Percentiles rank a stretch among this genome's conserved stretches.
These are phyloP conservation scores for Herminia tarsipennalis DNA, from an alignment of 2,888 invertebrate species.

Conservation along the genomic window DNA sequence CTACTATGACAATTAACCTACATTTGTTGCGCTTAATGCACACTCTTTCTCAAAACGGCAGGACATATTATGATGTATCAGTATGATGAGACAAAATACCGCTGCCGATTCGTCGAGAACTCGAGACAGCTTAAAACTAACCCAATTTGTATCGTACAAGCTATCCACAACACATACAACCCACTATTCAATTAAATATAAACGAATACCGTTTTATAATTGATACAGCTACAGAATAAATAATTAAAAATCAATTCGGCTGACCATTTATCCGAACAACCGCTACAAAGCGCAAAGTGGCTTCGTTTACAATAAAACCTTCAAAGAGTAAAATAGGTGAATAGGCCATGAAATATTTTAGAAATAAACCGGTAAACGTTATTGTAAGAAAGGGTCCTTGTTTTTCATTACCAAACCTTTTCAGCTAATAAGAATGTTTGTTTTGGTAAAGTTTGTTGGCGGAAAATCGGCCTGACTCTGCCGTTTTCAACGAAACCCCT, in stretches of 20 bases:
- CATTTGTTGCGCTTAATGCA: too few relatives aligned
- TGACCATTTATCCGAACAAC: background rate
- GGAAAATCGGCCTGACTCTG: conserved; percentile 37
- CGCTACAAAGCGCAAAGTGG: conserved; percentile 9
- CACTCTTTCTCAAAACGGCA: too few relatives aligned
- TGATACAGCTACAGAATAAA: background rate
- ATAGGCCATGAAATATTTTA: conserved; percentile 43
- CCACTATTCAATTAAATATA: background rate
- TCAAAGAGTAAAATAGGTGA: conserved; percentile 28
- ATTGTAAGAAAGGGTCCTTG: conserved; percentile 51
- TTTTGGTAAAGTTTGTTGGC: conserved; percentile 33
- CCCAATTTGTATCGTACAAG: too few relatives aligned
- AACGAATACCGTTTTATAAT: background rate
- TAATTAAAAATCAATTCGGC: conserved; percentile 9
- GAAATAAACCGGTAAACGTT: conserved; percentile 29
- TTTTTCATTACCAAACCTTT: conserved; percentile 51
- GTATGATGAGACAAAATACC: too few relatives aligned
- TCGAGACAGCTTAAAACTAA: too few relatives aligned
- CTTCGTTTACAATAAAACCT: conserved; percentile 7
- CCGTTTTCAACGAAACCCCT: conserved; percentile 27
- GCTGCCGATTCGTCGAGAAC: too few relatives aligned
- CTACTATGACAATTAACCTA: too few relatives aligned
- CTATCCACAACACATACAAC: too few relatives aligned
- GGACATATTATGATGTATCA: too few relatives aligned
- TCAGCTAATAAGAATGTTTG: conserved; percentile 55